phyloP scores from a whole-genome alignment of 2,888 invertebrate species.

The Zeuzera pyrina region DNA sequence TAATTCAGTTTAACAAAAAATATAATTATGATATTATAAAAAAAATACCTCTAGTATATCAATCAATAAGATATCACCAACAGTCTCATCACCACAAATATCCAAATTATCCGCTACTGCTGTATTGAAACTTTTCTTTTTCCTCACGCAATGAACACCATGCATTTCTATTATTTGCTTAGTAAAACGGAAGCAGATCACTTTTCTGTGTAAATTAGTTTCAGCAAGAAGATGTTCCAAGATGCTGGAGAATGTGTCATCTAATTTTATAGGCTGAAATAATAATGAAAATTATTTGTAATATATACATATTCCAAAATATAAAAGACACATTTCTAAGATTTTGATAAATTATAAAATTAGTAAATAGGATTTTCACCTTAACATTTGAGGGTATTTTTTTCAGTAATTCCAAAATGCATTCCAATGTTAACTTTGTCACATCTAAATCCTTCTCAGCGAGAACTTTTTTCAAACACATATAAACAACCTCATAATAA shows the following conservation, averaged over 20 bases:
- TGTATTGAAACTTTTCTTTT: slow-evolving; percentile 30
- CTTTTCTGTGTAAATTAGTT: slow-evolving; percentile 49
- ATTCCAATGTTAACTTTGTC: slow-evolving; percentile 32
- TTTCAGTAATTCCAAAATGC: slow-evolving; percentile 31
- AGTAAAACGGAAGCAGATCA: slow-evolving; percentile 33
- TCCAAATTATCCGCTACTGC: slow-evolving; percentile 47
- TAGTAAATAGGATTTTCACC: too few species aligned
- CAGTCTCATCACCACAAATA: slow-evolving; percentile 36
- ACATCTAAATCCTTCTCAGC: slow-evolving; percentile 39
- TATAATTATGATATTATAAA: background rate
- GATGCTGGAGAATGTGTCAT: slow-evolving; percentile 34
- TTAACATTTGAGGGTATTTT: slow-evolving; percentile 33
- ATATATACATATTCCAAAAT: too few species aligned
- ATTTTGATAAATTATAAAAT: too few species aligned
- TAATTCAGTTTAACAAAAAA: background rate
- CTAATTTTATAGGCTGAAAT: slow-evolving; percentile 37
- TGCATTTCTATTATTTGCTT: slow-evolving; percentile 36
- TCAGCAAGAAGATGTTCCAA: slow-evolving; percentile 44
- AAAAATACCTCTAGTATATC: slow-evolving; percentile 40
- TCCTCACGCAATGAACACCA: slow-evolving; percentile 41
- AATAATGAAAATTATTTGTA: too few species aligned
- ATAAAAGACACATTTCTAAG: too few species aligned
- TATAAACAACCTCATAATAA: slow-evolving; percentile 55
- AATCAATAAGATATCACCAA: slow-evolving; percentile 37
- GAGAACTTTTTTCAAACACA: slow-evolving; percentile 33